Base-by-base conservation (phyloP, 2,888 invertebrate genomes). In the Scotopteryx bipunctaria region DNA sequence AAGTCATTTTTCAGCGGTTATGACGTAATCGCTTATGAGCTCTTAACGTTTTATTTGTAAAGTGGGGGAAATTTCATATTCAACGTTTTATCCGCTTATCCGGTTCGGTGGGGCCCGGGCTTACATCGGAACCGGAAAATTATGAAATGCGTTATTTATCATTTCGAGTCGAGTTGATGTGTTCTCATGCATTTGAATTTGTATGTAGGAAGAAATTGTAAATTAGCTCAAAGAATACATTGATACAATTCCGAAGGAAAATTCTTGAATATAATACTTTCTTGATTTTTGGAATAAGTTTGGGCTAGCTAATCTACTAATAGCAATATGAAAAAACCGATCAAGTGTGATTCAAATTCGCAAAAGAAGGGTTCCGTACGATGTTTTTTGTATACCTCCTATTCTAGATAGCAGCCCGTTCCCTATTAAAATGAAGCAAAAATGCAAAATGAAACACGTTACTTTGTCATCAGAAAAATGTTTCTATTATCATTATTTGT, bases 11-110 rank as follows among this genome's bases (percentile, higher is more conserved):
- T 86, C 85, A 86, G 71, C 73, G 76, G 78, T 71, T 79, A 79
- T 80, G 82, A 84, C 85, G 78, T 84, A 85, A 86, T 86, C 83
- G 85, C 76, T 86, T 83, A 84, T 78, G 77, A 85, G 83, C 79
- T 82, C 78, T 76, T 75, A 73, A 76, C 78, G 61, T 83, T 84
- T 85, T 82, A 82, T 86, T 85, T 81, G 75, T 72, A 75, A 76
- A 81, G 76, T 76, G 69, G 73, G 73, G 49, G 49, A 78, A 78
- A 74, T 84, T 84, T 82, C 76, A 80, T 79, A 80, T 81, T 79
- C 80, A 78, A 76, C 81, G 71, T 78, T 81, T 80, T 54, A 78
- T 79, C 69, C 77, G 73, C 73, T 74, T 69, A 71, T 69, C 67
- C 66, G 64, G 53, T 48, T 51, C 50, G 55, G 54, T 47, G 19